A percentile compares a stretch with the other conserved stretches of the same genome.
phyloP scores from a whole-genome alignment of 2,888 invertebrate genomes.

The Epirrhoe alternata region DNA sequence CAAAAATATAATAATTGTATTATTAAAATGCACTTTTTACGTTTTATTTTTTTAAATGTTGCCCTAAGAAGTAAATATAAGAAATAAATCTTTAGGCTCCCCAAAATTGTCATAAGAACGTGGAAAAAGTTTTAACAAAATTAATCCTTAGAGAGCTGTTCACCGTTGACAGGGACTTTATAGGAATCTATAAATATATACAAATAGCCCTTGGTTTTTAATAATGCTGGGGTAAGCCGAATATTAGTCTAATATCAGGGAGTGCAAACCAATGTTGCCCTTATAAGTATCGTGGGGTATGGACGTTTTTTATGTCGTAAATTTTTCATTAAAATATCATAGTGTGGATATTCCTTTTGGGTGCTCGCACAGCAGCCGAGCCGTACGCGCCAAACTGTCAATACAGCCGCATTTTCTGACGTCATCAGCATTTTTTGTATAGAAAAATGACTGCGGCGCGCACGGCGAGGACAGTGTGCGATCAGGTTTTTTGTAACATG shows the following conservation, averaged over 20 bases:
- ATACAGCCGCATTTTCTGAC: too few species aligned
- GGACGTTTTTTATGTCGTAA: constrained; percentile 66
- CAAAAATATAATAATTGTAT: too few species aligned
- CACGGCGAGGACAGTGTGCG: too few species aligned
- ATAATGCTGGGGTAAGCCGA: constrained; percentile 80
- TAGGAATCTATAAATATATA: constrained; percentile 77
- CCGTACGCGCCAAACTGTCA: too few species aligned
- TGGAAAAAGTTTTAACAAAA: constrained; percentile 76
- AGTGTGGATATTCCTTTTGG: constrained; percentile 50
- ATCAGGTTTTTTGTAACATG: too few species aligned
- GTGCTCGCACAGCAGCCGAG: too few species aligned
- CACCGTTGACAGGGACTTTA: constrained; percentile 69
- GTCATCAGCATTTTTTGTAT: too few species aligned
- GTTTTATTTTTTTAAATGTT: neutral
- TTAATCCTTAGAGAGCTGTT: constrained; percentile 74
- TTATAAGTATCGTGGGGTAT: constrained; percentile 63
- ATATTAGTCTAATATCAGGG: constrained; percentile 82
- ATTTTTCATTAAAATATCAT: constrained; percentile 54
- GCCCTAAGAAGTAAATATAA: neutral
- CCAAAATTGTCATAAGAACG: constrained; percentile 47
- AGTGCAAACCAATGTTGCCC: constrained; percentile 83
- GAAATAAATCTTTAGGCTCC: constrained; percentile 25
- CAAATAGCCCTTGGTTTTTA: constrained; percentile 83
- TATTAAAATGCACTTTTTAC: too few species aligned
- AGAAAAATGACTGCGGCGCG: too few species aligned